phyloP scores from a whole-genome alignment of 2,888 invertebrate genomes.

The Vandiemenella viatica region DNA sequence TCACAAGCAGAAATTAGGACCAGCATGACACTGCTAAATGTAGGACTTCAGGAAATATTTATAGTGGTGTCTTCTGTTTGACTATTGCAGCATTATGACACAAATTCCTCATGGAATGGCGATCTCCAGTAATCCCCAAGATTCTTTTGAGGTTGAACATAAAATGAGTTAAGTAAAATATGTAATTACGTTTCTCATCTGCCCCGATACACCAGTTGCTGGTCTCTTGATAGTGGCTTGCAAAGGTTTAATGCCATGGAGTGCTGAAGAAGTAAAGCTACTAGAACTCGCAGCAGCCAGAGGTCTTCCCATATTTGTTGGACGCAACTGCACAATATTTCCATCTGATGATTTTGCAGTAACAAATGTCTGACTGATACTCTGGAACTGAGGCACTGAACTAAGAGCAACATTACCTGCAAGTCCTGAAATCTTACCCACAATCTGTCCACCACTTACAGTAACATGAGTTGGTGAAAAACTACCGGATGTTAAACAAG shows the following conservation, averaged over 20 bases:
- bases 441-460: constrained; percentile 23
- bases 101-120: no score
- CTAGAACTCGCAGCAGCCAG: constrained; percentile 24
- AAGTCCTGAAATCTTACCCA: constrained; percentile 28
- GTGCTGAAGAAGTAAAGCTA: constrained; percentile 23
- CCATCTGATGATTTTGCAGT: constrained; percentile 29
- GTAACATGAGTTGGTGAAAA: constrained; percentile 7
- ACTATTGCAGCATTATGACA: no score
- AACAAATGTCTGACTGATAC: constrained; percentile 28
- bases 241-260: constrained; percentile 24
- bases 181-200: constrained; percentile 24
- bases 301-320: constrained; percentile 24
- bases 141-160: no score
- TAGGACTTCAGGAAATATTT: no score
- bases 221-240: constrained; percentile 27
- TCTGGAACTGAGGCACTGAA: constrained; percentile 23
- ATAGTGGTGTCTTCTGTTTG: no score
- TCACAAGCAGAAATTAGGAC: no score
- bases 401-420: constrained; percentile 18
- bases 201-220: constrained; percentile 28
- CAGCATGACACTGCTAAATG: no score
- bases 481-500: constrained; percentile 1
- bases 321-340: constrained; percentile 27
- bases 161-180: no score
- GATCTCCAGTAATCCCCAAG: no score